A percentile compares a stretch with the other conserved stretches of the same genome.
Evolutionary conservation across 2,888 invertebrate genomes (phyloP).

Genomic region (Caenorhabditis uteleia): DNA sequence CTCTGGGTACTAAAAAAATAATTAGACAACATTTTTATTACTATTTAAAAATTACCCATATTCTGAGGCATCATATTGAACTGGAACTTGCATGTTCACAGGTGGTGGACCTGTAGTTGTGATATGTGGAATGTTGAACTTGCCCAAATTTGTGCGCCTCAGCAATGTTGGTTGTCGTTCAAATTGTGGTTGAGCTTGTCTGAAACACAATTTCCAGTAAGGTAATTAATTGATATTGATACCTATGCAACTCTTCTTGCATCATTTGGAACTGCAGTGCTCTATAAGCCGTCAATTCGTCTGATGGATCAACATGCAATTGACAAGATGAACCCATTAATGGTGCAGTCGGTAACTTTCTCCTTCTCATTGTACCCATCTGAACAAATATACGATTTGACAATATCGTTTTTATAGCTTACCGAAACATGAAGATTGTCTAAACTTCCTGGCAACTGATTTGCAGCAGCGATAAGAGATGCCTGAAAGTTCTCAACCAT

Average conservation of each 20-base stretch:
- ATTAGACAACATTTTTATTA: not conserved
- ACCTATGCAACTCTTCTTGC: conserved; percentile 32
- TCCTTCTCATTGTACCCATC: conserved; percentile 32
- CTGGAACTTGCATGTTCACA: conserved; percentile 13
- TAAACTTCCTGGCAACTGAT: conserved; percentile 44
- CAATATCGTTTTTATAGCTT: not conserved
- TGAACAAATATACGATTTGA: conserved; percentile 1
- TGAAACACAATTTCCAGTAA: conserved; percentile 6
- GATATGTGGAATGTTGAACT: conserved; percentile 27
- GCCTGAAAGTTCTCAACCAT: conserved; percentile 2
- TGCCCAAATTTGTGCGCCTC: conserved; percentile 19
- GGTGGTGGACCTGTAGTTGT: too few relatives aligned
- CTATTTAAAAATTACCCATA: conserved; percentile 13
- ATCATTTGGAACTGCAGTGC: conserved; percentile 35
- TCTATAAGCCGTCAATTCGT: conserved; percentile 29
- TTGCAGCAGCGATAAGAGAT: conserved; percentile 13
- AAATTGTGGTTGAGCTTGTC: conserved; percentile 25
- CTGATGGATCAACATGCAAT: conserved; percentile 21
- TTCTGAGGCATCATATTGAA: conserved; percentile 24
- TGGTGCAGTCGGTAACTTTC: conserved; percentile 44
- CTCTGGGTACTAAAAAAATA: conserved; percentile 26
- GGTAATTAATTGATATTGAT: not conserved
- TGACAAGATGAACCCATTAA: conserved; percentile 39
- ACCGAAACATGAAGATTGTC: conserved; percentile 47
- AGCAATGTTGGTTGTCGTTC: conserved; percentile 29